Percentiles rank a stretch among this genome's conserved stretches.
These are phyloP conservation scores for Cheilinus undulatus DNA, from an alignment of 2,113 vertebrate genomes.

Conservation along the genomic window DNA sequence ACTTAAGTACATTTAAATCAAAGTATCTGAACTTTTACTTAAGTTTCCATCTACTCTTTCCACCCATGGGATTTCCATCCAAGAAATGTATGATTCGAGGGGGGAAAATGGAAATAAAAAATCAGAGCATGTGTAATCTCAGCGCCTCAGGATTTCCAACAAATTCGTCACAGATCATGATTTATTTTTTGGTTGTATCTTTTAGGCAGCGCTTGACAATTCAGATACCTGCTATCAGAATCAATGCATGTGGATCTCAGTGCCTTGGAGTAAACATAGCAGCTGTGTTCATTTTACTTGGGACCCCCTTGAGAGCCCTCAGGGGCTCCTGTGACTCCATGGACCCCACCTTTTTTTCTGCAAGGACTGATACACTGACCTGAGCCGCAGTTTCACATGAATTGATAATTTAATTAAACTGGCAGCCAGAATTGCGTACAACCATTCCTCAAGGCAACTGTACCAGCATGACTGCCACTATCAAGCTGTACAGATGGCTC, in stretches of 20 bases:
- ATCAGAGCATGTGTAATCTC: background rate
- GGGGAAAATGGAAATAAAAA: too few species aligned
- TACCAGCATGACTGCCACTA: conserved; percentile 26
- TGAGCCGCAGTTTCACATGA: conserved; percentile 40
- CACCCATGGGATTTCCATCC: too few species aligned
- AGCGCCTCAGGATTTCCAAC: background rate
- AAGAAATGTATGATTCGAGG: too few species aligned
- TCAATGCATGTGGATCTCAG: background rate
- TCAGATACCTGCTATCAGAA: conserved; percentile 10
- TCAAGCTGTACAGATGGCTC: conserved; percentile 56
- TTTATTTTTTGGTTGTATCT: background rate
- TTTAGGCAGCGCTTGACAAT: background rate
- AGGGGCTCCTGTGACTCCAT: conserved; percentile 1
- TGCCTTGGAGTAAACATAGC: background rate
- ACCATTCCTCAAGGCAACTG: conserved; percentile 45
- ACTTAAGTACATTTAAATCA: too few species aligned
- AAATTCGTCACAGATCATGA: background rate
- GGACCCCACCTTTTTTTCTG: conserved; percentile 22
- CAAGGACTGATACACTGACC: conserved; percentile 59
- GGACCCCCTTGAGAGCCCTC: background rate
- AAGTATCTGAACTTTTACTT: too few species aligned
- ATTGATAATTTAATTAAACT: conserved; percentile 66
- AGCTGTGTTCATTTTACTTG: background rate
- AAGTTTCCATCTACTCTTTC: too few species aligned
- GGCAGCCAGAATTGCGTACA: conserved; percentile 35